Evolutionary conservation across 2,797 vertebrate genomes (phyloP), one percentile per base, ranked within the genome.

Genomic region (Balearica regulorum): DNA sequence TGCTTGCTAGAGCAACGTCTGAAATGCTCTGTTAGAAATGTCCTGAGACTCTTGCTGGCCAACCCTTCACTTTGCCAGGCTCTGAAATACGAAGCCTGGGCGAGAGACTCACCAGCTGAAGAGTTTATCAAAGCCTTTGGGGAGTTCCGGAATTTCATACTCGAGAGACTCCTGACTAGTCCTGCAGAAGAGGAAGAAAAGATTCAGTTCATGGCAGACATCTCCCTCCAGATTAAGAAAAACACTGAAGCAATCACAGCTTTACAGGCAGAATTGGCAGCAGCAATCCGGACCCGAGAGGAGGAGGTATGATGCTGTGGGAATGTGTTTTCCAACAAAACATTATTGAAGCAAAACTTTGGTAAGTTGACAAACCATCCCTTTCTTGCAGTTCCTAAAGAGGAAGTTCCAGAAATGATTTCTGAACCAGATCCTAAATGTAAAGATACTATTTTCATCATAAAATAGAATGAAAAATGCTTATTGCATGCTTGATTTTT

Each of bases 91-190:
- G 62, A 98, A 90, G 57, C 41, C 3, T 41, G 20, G 43, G 44
- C 3, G 17, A 89, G 89, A 16, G 69, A 97, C 43, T 14, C 58
- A 2, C 31, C 58, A 13, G 90, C 95, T 26, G 93, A 96, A 83
- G 16, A 18, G 16, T 96, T 99, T 13, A 83, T 98, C 6, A 83
- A 90, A 37, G 92, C 88, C 37, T 97, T 99, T 22, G 60, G 76
- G 49, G 97, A 97, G 49, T 97, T 99, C 84, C 97, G 98, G 39
- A 70, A 83, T 6, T 94, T 98, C 21, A 94, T 98, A 10, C 92
- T 98, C 1, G 98, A 98, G 93, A 98, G 92, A 75, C 96, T 99
- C 26, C 89, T 98, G 90, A 98, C 97, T 26, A 97, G 96, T 64
- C 93, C 97, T 0, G 51, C 93, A 13, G 97, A 99, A 87, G 97